Percentiles rank a stretch among this genome's conserved stretches.
These are phyloP conservation scores for Chrysotoxum bicinctum DNA, from an alignment of 2,888 invertebrate species.

Conservation along the genomic window DNA sequence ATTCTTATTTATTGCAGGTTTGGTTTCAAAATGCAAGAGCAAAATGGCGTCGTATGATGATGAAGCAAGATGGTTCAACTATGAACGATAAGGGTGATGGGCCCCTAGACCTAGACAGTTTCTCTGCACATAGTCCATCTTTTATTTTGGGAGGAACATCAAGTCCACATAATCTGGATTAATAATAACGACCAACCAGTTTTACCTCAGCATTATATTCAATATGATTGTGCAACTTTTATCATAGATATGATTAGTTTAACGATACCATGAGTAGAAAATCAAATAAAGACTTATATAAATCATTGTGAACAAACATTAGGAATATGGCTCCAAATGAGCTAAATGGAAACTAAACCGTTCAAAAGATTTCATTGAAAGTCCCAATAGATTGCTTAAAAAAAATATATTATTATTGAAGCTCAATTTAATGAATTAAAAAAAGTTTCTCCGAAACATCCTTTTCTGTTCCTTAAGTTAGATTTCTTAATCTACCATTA, in stretches of 20 bases:
- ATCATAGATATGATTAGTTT: slow-evolving; percentile 29
- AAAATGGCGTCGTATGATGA: slow-evolving; percentile 97
- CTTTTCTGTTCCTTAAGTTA: slow-evolving; percentile 23
- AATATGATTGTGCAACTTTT: slow-evolving; percentile 45
- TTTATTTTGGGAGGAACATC: slow-evolving; percentile 81
- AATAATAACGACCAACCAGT: slow-evolving; percentile 58
- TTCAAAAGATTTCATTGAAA: not conserved
- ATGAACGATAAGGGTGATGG: slow-evolving; percentile 81
- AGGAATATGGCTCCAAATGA: not conserved
- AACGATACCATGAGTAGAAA: slow-evolving; percentile 46
- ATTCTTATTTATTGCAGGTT: slow-evolving; percentile 85
- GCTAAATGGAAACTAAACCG: not conserved
- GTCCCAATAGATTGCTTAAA: not conserved
- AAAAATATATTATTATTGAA: not conserved
- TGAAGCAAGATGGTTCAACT: slow-evolving; percentile 89
- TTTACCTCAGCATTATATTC: slow-evolving; percentile 64
- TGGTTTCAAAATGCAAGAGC: slow-evolving; percentile 99
- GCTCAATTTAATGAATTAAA: not conserved
- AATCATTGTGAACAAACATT: slow-evolving; percentile 1
- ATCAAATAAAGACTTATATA: slow-evolving; percentile 52
- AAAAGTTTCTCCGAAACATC: not conserved
- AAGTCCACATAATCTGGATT: slow-evolving; percentile 80
- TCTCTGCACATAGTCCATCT: slow-evolving; percentile 81
- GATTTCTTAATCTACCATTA: not conserved
- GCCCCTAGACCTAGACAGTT: slow-evolving; percentile 81